Evolutionary conservation across 2,888 invertebrate species (phyloP).

Genomic region (Parnassius smintheus): DNA sequence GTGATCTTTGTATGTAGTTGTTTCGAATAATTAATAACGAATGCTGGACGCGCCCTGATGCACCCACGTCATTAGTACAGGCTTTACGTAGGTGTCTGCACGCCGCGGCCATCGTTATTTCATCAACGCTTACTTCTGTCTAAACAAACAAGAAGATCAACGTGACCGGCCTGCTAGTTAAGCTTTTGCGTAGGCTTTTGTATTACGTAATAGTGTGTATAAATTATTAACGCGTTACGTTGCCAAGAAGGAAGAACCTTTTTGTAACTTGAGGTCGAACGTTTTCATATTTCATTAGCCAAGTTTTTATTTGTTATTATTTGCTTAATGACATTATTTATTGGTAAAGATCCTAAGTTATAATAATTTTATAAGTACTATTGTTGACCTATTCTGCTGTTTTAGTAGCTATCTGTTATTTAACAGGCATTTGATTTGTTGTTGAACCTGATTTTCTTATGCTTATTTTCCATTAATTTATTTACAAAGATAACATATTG

Average conservation of each 20-base stretch:
- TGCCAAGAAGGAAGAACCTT: constrained; percentile 60
- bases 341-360: no score
- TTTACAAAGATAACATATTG: no score
- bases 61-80: constrained; percentile 24
- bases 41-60: constrained; percentile 15
- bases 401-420: no score
- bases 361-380: no score
- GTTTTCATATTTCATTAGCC: constrained; percentile 17
- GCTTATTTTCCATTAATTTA: no score
- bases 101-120: constrained; percentile 29
- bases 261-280: constrained; percentile 7
- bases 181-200: constrained; percentile 42
- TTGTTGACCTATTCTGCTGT: no score
- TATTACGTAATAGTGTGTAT: constrained; percentile 21
- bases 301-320: not conserved
- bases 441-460: no score
- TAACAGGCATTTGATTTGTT: no score
- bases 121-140: constrained; percentile 10
- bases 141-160: constrained; percentile 37
- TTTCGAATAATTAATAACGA: constrained; percentile 7
- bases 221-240: constrained; percentile 21
- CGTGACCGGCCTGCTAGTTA: constrained; percentile 46
- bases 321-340: not conserved
- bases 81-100: constrained; percentile 22
- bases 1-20: constrained; percentile 1